These are phyloP conservation scores for Sebastes matsubarae DNA, from an alignment of 2,797 vertebrate genomes.

Conservation along the genomic window DNA sequence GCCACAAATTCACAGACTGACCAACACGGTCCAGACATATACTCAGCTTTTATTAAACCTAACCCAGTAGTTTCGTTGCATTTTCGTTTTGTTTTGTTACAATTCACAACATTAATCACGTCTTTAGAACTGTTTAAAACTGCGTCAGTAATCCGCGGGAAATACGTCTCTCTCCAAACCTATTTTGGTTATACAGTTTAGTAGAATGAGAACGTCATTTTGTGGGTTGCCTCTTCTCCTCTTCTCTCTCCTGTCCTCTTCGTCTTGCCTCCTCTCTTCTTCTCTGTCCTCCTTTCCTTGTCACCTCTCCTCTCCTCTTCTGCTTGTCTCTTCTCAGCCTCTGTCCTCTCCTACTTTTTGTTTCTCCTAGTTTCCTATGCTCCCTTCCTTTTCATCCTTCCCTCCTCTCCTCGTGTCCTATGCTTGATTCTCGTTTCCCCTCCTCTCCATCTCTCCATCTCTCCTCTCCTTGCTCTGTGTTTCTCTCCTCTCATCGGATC, in stretches of 20 bases:
- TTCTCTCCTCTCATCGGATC: not conserved
- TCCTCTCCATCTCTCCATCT: not conserved
- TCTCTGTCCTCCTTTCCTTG: not conserved
- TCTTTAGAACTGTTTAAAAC: too few species aligned
- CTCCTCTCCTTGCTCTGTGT: not conserved
- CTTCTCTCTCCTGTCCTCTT: not conserved
- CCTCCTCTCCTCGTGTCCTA: not conserved
- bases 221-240: not conserved
- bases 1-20: too few species aligned
- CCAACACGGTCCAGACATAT: too few species aligned
- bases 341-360: not conserved
- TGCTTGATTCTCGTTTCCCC: not conserved
- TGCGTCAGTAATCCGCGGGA: too few species aligned
- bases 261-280: not conserved
- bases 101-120: too few species aligned
- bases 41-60: rapidly evolving
- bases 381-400: not conserved
- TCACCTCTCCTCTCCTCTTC: not conserved
- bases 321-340: too few species aligned
- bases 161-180: too few species aligned
- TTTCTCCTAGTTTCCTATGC: not conserved
- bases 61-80: too few species aligned
- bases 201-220: too few species aligned
- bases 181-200: too few species aligned
- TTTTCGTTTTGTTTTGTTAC: too few species aligned